Evolutionary conservation across 1,140 invertebrate species (phyloP).

Genomic region (Chlorops oryzae): DNA sequence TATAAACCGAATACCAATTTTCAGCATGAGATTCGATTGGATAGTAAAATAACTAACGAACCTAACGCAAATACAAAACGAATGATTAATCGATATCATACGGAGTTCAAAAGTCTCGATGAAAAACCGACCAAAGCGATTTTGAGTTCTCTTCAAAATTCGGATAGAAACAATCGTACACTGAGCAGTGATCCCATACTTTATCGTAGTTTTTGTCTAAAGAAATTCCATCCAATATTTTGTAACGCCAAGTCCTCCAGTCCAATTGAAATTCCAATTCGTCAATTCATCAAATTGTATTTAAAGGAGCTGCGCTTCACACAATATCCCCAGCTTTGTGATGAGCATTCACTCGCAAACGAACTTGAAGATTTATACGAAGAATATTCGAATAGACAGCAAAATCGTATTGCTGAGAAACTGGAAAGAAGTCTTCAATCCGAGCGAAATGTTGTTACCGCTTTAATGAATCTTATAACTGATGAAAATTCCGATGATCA

Average conservation of each 20-base stretch:
- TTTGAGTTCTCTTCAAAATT: constrained; percentile 6
- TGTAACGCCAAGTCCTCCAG: constrained; percentile 20
- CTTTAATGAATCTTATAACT: constrained; percentile 20
- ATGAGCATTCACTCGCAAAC: constrained; percentile 46
- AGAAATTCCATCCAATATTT: constrained; percentile 31
- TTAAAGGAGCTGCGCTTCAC: constrained; percentile 45
- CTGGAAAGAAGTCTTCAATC: constrained; percentile 39
- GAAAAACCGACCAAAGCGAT: constrained; percentile 16
- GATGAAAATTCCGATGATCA: not conserved
- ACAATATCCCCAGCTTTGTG: constrained; percentile 43
- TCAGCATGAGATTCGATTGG: constrained; percentile 13
- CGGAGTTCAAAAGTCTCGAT: constrained; percentile 17
- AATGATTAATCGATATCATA: constrained; percentile 35
- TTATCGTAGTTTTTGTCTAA: constrained; percentile 24
- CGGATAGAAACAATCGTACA: not conserved
- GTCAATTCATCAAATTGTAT: constrained; percentile 42
- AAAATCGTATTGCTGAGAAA: constrained; percentile 27
- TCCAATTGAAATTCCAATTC: constrained; percentile 21
- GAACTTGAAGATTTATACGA: constrained; percentile 40
- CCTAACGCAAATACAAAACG: constrained; percentile 13
- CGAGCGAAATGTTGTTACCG: constrained; percentile 33
- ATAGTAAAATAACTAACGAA: not conserved
- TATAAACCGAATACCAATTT: constrained; percentile 20
- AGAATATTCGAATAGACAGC: constrained; percentile 30
- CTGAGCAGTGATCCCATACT: constrained; percentile 15